Base-by-base conservation (phyloP, 2,113 vertebrate species). In the Ailurus styani region DNA sequence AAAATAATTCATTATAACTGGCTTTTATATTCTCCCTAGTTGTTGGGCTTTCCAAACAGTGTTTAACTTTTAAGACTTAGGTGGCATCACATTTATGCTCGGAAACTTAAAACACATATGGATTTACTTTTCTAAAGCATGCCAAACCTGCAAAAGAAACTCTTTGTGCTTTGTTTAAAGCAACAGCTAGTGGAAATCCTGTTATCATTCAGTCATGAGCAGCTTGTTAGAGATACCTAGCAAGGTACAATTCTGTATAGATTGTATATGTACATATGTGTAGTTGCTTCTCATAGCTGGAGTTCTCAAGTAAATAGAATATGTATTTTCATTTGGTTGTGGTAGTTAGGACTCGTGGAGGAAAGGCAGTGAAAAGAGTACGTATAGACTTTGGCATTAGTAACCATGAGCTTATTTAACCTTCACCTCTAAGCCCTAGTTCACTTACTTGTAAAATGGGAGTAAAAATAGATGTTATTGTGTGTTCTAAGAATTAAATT, bases 111-210 rank as follows among this genome's bases (percentile, higher is more conserved):
- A 96, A 95, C 94, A 40, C 34, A 70, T 66, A 75, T 93, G 72
- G 62, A 75, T 93, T 96, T 93, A 75, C 45, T 97, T 97, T 96
- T 72, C 47, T 91, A 55, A 97, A 96, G 66, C 60, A 79, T 79
- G 62, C 83, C 87, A 75, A 95, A 91, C 82, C 81, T 90, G 66
- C 47, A 82, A 91, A 97, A 94, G 81, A 87, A 91, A 84, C 78
- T 81, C 52, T 92, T 93, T 97, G 62, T 90, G 55, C 47, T 95
- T 97, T 96, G 83, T 98, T 97, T 87, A 91, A 97, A 96, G 87
- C 64, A 93, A 87, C 15, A 82, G 50, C 66, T 95, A 85, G 70
- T 93, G 66, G 47, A 91, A 97, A 95, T 95, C 34, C 60, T 95
- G 29, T 81, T 90, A 75, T 31, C 13, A 57, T 94, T 95, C 62